These are phyloP conservation scores for Girardinichthys multiradiatus DNA, from an alignment of 2,113 vertebrate genomes.

Conservation along the genomic window DNA sequence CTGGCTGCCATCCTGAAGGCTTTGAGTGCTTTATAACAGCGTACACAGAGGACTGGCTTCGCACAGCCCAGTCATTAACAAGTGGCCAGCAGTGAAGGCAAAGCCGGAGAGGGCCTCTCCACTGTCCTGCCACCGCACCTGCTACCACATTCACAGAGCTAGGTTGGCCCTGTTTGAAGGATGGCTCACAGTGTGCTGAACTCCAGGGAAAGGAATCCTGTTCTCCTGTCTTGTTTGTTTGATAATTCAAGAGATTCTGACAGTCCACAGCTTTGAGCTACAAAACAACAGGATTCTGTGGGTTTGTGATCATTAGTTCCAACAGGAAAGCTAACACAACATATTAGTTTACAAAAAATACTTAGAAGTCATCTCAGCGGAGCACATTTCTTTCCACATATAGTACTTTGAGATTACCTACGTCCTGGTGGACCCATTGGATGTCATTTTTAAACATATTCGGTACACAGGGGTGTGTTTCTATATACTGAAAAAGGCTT, in stretches of 20 bases:
- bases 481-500: background rate
- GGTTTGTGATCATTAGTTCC: slow-evolving; percentile 41
- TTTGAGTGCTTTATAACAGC: slow-evolving; percentile 81
- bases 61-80: slow-evolving; percentile 76
- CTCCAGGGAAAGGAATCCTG: slow-evolving; percentile 71
- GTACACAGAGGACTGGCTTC: slow-evolving; percentile 74
- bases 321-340: slow-evolving; percentile 1
- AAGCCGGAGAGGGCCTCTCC: slow-evolving; percentile 67
- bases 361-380: background rate
- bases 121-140: slow-evolving; percentile 78
- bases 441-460: background rate
- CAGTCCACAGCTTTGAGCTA: slow-evolving; percentile 60
- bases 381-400: background rate
- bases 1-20: slow-evolving; percentile 80
- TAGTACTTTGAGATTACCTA: background rate
- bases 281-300: slow-evolving; percentile 38
- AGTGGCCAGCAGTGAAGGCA: slow-evolving; percentile 70
- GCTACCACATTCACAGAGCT: slow-evolving; percentile 68
- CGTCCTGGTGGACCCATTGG: background rate
- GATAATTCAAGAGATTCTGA: slow-evolving; percentile 76
- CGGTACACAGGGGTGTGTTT: background rate
- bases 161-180: slow-evolving; percentile 69
- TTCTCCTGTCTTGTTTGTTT: slow-evolving; percentile 73
- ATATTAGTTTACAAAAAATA: background rate
- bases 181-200: slow-evolving; percentile 69